phyloP scores from a whole-genome alignment of 2,797 vertebrate species.

The Lagodon rhomboides region DNA sequence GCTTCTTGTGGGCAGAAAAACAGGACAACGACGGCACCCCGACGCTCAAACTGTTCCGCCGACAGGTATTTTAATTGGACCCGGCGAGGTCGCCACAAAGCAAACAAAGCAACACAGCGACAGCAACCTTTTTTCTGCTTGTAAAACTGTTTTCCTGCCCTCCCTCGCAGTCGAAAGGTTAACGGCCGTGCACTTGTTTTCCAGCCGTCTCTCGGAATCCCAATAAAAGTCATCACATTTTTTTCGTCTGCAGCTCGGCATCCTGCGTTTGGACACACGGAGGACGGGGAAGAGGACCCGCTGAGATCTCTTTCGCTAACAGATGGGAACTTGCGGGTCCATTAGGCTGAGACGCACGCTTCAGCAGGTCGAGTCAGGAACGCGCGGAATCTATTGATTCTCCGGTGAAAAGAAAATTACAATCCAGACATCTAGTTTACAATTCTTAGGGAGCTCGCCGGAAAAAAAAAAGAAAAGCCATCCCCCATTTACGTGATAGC shows the following conservation, averaged over 20 bases:
- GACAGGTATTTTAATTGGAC: conserved; percentile 25
- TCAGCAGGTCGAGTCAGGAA: conserved; percentile 80
- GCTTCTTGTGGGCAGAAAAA: neutral
- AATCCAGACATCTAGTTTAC: conserved; percentile 80
- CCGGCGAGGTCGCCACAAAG: neutral
- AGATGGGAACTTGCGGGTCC: conserved; percentile 84
- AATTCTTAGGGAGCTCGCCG: conserved; percentile 63
- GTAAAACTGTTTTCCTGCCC: conserved; percentile 46
- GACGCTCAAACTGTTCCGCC: neutral
- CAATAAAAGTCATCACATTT: conserved; percentile 76
- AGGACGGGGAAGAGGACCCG: conserved; percentile 48
- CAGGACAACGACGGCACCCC: neutral
- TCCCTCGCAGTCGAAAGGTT: conserved; percentile 43
- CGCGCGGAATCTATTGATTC: conserved; percentile 81
- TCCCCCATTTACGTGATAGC: conserved; percentile 51
- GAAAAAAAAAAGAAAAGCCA: conserved; percentile 42
- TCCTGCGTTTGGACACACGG: conserved; percentile 62
- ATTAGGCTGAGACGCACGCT: conserved; percentile 81
- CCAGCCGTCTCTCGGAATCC: conserved; percentile 67
- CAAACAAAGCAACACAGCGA: conserved; percentile 30
- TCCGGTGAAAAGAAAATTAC: conserved; percentile 78
- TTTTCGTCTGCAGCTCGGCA: conserved; percentile 49
- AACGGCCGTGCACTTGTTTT: conserved; percentile 66
- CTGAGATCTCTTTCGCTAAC: conserved; percentile 81
- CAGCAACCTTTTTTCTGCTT: conserved; percentile 35